Evolutionary conservation across 2,797 vertebrate species (phyloP), one percentile per base, ranked within the genome.

Genomic region (Cryptoprocta ferox): DNA sequence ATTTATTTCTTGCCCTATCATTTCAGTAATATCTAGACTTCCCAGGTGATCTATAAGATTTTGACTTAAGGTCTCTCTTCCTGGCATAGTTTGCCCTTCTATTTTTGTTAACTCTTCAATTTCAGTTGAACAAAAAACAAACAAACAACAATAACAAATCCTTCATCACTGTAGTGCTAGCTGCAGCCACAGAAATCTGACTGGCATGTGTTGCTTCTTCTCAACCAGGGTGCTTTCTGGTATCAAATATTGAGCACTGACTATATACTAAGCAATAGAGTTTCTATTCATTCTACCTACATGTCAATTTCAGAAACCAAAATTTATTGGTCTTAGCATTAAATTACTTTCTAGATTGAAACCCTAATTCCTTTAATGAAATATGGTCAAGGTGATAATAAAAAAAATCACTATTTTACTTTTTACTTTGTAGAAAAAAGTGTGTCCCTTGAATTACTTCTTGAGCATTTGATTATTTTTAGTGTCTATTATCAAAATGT

Each of bases 171-270:
- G 6, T 39, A 56, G 15, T n/a, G 50, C 24, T 80, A 82, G 16
- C 8, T 37, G 6, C 8, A 68, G 8, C 2, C n/a, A 30, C 5
- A 42, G 16, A 76, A 16, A 45, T 37, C 4, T 79, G 66, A 39
- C 2, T 75, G 14, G 1, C 13, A 3, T 61, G 2, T 16, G 3
- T 65, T 18, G 30, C 8, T 10, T 1, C 18, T 2, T 7, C 1
- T 21, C 13, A 42, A 53, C n/a, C 0, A 37, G 28, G 0, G 50
- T 0, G 12, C 2, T 35, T n/a, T 75, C 16, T 75, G 4, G 14
- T 14, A 63, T 85, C 32, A 48, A n/a, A 4, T 96, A 65, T 14
- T 42, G 9, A 92, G 19, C 24, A 28, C 28, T 83, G 35, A 30
- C 5, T 56, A 15, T 78, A 42, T 37, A 68, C n/a, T 14, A 56